Evolutionary conservation across 2,797 vertebrate genomes (phyloP).

Genomic region (Galagoides demidoff): DNA sequence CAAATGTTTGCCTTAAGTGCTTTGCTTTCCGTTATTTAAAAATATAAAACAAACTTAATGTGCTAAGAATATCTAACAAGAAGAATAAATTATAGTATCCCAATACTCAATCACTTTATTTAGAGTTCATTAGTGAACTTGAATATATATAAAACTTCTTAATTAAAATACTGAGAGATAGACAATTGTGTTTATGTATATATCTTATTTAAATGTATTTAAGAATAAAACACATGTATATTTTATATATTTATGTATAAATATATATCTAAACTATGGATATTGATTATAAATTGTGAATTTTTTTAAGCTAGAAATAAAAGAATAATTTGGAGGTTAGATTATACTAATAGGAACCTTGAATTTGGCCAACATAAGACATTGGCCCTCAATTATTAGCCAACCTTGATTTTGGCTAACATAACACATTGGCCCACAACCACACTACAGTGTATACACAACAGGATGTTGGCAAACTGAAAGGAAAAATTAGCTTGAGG

Average conservation of each 20-base stretch:
- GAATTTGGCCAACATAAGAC: not conserved
- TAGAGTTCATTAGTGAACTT: not conserved
- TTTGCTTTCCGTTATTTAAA: slow-evolving; percentile 21
- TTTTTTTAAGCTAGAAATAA: not conserved
- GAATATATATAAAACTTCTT: not conserved
- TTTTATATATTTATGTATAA: not conserved
- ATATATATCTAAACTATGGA: not conserved
- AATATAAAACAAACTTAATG: not conserved
- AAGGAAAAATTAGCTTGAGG: not conserved
- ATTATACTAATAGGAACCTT: not conserved
- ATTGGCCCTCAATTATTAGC: not conserved
- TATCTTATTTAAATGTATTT: not conserved
- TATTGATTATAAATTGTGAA: not conserved
- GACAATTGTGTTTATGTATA: not conserved
- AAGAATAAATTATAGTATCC: not conserved
- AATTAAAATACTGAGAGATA: not conserved
- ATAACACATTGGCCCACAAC: not conserved
- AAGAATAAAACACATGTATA: not conserved
- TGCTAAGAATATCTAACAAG: not conserved
- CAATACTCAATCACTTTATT: not conserved
- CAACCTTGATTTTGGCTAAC: not conserved
- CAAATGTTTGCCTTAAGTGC: not conserved
- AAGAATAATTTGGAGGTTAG: not conserved
- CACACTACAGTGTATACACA: not conserved
- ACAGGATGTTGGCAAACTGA: not conserved